These are phyloP conservation scores for Polyommatus icarus DNA, from an alignment of 2,888 invertebrate genomes.

Conservation along the genomic window DNA sequence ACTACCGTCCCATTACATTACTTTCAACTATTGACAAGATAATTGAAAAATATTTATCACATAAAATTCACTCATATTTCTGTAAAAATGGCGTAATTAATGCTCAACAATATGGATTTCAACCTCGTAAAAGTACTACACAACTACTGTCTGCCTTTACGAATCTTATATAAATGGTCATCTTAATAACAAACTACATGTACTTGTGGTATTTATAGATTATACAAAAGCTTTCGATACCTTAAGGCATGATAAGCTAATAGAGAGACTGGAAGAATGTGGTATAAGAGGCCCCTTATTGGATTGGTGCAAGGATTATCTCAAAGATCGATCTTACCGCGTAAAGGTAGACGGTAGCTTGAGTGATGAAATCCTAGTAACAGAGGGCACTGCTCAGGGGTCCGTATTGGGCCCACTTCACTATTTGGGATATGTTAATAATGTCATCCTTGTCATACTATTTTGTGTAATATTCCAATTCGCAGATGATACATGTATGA, in stretches of 20 bases:
- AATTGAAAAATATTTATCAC: slow-evolving; percentile 30
- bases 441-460: neutral
- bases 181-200: neutral
- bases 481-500: slow-evolving; percentile 14
- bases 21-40: slow-evolving; percentile 28
- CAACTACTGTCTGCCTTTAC: slow-evolving; percentile 30
- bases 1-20: slow-evolving; percentile 33
- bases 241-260: neutral
- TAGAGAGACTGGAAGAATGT: slow-evolving; percentile 10
- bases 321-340: slow-evolving; percentile 17
- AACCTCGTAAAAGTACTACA: slow-evolving; percentile 10
- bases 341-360: neutral
- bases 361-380: neutral
- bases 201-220: slow-evolving; percentile 12
- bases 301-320: slow-evolving; percentile 15
- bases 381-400: slow-evolving; percentile 9
- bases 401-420: slow-evolving; percentile 23
- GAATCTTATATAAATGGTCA: slow-evolving; percentile 11
- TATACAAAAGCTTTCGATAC: slow-evolving; percentile 27
- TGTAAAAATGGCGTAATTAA: slow-evolving; percentile 25
- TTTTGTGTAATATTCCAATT: neutral
- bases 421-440: slow-evolving; percentile 15
- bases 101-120: neutral
- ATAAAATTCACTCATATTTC: slow-evolving; percentile 26
- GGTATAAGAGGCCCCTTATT: slow-evolving; percentile 19